Percentiles rank a stretch among this genome's conserved stretches.
phyloP scores from a whole-genome alignment of 2,113 vertebrate genomes.

The Campylomormyrus tamandua region DNA sequence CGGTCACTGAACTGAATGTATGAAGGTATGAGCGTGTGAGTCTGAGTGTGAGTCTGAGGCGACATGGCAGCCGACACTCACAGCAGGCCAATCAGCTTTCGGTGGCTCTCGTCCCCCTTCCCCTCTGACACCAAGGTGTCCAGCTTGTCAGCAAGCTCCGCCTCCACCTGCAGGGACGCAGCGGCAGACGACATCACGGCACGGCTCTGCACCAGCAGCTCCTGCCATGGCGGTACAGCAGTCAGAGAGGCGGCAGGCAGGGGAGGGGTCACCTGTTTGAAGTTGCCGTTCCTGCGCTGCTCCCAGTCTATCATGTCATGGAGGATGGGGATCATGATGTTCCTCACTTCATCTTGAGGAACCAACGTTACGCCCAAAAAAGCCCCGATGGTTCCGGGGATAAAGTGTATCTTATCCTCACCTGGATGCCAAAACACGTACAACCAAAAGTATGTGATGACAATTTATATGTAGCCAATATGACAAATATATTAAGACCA shows the following conservation, averaged over 20 bases:
- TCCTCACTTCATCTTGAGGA: conserved; percentile 86
- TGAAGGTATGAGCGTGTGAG: too few species aligned
- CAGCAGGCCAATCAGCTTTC: conserved; percentile 95
- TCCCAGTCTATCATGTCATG: conserved; percentile 99
- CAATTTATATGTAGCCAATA: neutral
- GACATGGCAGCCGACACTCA: conserved; percentile 50
- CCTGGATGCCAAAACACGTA: conserved; percentile 53
- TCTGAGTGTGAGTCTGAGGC: neutral
- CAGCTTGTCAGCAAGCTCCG: conserved; percentile 91
- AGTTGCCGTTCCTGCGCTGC: conserved; percentile 92
- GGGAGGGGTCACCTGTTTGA: conserved; percentile 78
- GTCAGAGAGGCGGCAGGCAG: too few species aligned
- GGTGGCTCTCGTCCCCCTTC: conserved; percentile 94
- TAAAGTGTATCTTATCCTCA: conserved; percentile 96
- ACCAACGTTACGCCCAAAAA: conserved; percentile 94
- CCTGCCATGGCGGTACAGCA: neutral
- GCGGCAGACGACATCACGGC: neutral
- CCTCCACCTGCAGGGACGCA: conserved; percentile 74
- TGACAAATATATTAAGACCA: neutral
- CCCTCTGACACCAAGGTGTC: conserved; percentile 95
- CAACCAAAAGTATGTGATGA: neutral
- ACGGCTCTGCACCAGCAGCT: neutral
- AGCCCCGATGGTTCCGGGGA: conserved; percentile 94
- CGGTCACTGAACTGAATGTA: too few species aligned
- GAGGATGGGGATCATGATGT: conserved; percentile 98